Base-by-base conservation (phyloP, 2,797 vertebrate species). In the Acestrorhynchus altus region DNA sequence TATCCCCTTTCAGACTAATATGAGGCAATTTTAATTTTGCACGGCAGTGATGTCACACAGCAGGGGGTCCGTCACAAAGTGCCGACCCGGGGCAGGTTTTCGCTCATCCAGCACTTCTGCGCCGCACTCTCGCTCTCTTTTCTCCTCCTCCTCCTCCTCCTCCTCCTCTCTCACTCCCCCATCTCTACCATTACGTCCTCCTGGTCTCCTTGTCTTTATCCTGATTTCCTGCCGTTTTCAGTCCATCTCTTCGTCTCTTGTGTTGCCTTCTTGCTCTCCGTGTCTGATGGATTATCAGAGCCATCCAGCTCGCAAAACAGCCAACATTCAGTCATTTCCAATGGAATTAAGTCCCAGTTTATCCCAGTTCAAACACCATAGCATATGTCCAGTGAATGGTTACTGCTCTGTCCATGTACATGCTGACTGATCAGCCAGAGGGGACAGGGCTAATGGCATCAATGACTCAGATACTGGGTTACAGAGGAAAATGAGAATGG, bases 1-100 rank as follows among this genome's bases (percentile, higher is more conserved):
- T 75, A 68, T 42, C 52, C 52, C 40, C 47, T 72, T 76, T 79
- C 69, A 65, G 63, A 42, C 69, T 77, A 31, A 74, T 70, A 31
- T 44, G 16, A 59, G 65, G 40, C 69, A 73, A 42, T 78, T 71
- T 87, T 84, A 72, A 79, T 84, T 81, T 85, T 56, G 70, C 69
- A 65, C 67, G 77, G 77, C 78, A 68, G 56, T 42, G 52, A 15
- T 54, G 59, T 71, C 81, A 85, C 69, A 73, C 40, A 60, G 73
- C 76, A 46, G 47, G 81, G 83, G 66, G 80, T 16, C 44, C 42
- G 42, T 35, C 51, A 78, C 72, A 68, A 74, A 71, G 60, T 73
- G 74, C 66, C 78, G 83, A 87, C 74, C 74, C 56, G 65, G 73
- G 40, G 68, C 24, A 4, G 72, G 42, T 79, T 59, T 81, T 4